Evolutionary conservation across 2,113 vertebrate genomes (phyloP).

Genomic region (Turnix velox): DNA sequence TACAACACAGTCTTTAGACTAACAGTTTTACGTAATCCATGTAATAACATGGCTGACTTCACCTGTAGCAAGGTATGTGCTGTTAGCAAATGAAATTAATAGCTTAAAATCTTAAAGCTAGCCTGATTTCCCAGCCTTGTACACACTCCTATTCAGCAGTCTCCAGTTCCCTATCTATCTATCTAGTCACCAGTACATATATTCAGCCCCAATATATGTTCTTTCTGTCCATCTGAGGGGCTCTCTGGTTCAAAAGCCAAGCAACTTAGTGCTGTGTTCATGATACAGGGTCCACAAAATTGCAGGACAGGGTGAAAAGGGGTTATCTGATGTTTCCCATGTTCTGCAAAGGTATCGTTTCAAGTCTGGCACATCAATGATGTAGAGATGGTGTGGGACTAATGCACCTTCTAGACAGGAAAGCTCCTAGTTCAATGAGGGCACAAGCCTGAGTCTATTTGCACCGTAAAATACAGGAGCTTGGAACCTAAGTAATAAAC

Average conservation of each 20-base stretch:
- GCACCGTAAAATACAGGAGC: not conserved
- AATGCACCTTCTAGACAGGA: not conserved
- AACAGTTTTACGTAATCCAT: not conserved
- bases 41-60: not conserved
- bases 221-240: not conserved
- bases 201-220: not conserved
- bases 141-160: not conserved
- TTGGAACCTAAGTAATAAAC: not conserved
- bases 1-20: too few species aligned
- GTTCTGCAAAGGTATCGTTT: not conserved
- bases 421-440: not conserved
- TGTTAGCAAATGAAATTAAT: not conserved
- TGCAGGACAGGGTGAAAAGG: not conserved
- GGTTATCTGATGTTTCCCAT: not conserved
- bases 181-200: rapidly evolving
- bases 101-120: not conserved
- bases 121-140: not conserved
- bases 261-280: not conserved
- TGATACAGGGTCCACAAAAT: not conserved
- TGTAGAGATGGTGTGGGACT: not conserved
- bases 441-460: not conserved
- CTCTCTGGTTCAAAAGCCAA: not conserved
- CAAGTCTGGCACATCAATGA: not conserved
- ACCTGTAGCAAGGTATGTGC: not conserved
- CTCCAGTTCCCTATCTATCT: not conserved